Base-by-base conservation (phyloP, 2,888 invertebrate genomes). In the Ectemnius cavifrons region DNA sequence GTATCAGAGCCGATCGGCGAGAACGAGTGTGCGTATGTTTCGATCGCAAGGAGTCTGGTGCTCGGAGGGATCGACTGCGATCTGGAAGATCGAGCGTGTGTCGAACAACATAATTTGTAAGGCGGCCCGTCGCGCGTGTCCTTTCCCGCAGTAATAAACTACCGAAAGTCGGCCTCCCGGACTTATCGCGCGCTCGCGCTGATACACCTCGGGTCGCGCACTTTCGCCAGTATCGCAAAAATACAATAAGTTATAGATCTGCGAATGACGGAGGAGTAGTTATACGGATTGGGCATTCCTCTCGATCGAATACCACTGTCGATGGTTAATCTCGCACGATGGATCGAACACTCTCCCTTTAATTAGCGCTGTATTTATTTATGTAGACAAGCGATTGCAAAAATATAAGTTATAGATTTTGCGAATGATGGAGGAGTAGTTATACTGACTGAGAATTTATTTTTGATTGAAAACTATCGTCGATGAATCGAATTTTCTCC, bases 171-270 rank as follows among this genome's bases (percentile, higher is more conserved):
- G 73, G 75, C 23, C 63, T 68, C 68, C 68, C 68, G 64, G 68
- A 63, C 57, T 64, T 78, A 78, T 75, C 75, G 63, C 37, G 37
- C 37, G 28, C 28, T 2, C 28, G 37, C 46, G 73, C 64, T 66
- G 69, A 74, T 78, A 73, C 78, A 37, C 73, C 73, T 66, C 56
- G 67, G 52, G 27, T 60, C 58, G 61, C 58, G 75, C 77, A 78
- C 84, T 84, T 84, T 84, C 84, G 84, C 84, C 75, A 69, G 64
- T 49, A 47, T 49, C 28, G 47, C 27, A 78, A 79, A 82, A 84
- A 78, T 73, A 67, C 81, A 73, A 78, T 79, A 82, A 84, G 82
- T 84, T 81, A 77, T 82, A 80, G 82, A 79, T 81, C 75, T 63
- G 56, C 74, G 76, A 84, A 75, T 78, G 84, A 81, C 82, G 75